These are phyloP conservation scores for Acrossocheilus fasciatus DNA, from an alignment of 2,797 vertebrate genomes.

Conservation along the genomic window DNA sequence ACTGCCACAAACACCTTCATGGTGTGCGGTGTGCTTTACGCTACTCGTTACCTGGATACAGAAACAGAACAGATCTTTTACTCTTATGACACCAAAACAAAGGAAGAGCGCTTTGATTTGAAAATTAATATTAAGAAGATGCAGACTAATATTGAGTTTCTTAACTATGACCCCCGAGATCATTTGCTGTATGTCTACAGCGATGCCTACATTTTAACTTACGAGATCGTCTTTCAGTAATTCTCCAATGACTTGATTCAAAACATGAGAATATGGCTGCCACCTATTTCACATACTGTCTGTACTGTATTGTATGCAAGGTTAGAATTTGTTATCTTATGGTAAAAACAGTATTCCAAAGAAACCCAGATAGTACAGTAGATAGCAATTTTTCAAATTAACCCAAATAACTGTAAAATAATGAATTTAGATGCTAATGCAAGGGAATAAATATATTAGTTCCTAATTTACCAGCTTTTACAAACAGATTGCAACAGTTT, in stretches of 20 bases:
- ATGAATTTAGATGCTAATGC: not conserved
- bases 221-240: slow-evolving; percentile 66
- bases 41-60: slow-evolving; percentile 69
- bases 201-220: slow-evolving; percentile 70
- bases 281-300: not conserved
- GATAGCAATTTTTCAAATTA: not conserved
- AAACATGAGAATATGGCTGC: not conserved
- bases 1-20: slow-evolving; percentile 75
- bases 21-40: slow-evolving; percentile 78
- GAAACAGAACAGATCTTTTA: slow-evolving; percentile 79
- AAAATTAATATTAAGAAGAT: slow-evolving; percentile 73
- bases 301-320: not conserved
- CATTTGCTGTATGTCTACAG: slow-evolving; percentile 70
- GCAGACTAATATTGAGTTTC: slow-evolving; percentile 65
- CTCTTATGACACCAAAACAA: slow-evolving; percentile 71
- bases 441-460: not conserved
- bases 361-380: not conserved
- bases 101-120: slow-evolving; percentile 69
- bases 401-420: not conserved
- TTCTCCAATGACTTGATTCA: not conserved
- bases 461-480: not conserved
- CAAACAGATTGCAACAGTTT: not conserved
- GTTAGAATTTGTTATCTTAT: not conserved
- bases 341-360: not conserved
- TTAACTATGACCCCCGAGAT: slow-evolving; percentile 76